A percentile compares a stretch with the other conserved stretches of the same genome.
These are phyloP conservation scores for Mimas tiliae DNA, from an alignment of 2,888 invertebrate genomes.

Conservation along the genomic window DNA sequence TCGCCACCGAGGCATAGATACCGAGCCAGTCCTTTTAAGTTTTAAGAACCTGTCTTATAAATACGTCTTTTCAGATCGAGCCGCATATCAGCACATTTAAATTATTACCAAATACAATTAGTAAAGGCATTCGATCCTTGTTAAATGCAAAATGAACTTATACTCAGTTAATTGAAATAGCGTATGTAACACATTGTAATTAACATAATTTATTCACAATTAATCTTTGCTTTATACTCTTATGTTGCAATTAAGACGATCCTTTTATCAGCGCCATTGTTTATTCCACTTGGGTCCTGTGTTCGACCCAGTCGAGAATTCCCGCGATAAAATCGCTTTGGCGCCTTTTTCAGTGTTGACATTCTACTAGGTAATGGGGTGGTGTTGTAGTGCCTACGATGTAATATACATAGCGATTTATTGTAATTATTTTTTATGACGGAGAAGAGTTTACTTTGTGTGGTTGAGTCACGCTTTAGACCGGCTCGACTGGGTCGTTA, in stretches of 20 bases:
- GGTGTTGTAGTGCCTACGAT: constrained; percentile 9
- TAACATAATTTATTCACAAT: constrained; percentile 67
- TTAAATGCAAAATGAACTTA: constrained; percentile 24
- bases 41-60: no score
- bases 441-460: background rate
- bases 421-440: background rate
- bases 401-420: background rate
- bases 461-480: background rate
- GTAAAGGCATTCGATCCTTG: constrained; percentile 11
- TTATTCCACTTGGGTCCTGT: constrained; percentile 35
- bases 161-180: constrained; percentile 48
- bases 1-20: no score
- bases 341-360: constrained; percentile 25
- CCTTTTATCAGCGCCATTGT: constrained; percentile 53
- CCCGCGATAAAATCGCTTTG: constrained; percentile 26
- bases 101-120: constrained; percentile 18
- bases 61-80: no score
- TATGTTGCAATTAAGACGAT: constrained; percentile 62
- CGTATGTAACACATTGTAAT: constrained; percentile 42
- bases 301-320: constrained; percentile 18
- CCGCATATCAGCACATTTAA: constrained; percentile 3
- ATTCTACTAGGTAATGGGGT: background rate
- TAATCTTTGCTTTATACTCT: constrained; percentile 55
- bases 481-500: no score
- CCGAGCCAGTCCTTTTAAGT: no score